Evolutionary conservation across 2,888 invertebrate genomes (phyloP).

Genomic region (Stenurella melanura): DNA sequence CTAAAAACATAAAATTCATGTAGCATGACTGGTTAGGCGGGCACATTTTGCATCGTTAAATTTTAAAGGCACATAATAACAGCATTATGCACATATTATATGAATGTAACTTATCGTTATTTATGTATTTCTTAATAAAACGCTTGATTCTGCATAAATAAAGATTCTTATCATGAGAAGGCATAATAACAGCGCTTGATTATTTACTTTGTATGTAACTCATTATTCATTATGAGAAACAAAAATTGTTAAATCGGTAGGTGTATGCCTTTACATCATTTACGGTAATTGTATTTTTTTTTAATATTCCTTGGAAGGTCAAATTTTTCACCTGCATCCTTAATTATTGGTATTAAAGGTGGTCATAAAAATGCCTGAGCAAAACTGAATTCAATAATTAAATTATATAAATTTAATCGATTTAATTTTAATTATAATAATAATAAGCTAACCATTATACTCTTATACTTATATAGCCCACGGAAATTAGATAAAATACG

Average conservation of each 20-base stretch:
- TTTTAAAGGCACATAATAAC: not conserved
- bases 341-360: too few relatives aligned
- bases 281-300: not conserved
- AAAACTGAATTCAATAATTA: too few relatives aligned
- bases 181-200: conserved; percentile 3
- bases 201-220: not conserved
- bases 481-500: too few relatives aligned
- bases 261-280: not conserved
- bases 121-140: conserved; percentile 4
- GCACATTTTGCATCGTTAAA: conserved; percentile 1
- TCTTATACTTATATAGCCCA: too few relatives aligned
- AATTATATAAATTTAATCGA: too few relatives aligned
- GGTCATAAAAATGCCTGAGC: too few relatives aligned
- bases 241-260: not conserved
- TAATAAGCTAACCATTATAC: too few relatives aligned
- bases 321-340: too few relatives aligned
- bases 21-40: not conserved
- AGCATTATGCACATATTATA: not conserved
- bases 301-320: not conserved
- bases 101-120: not conserved
- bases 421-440: too few relatives aligned
- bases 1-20: conserved; percentile 2
- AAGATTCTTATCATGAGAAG: conserved; percentile 7
- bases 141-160: not conserved
- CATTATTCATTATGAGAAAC: not conserved